Conservation (phyloP, 2,113 vertebrate genomes). For the Podiceps cristatus region DNA sequence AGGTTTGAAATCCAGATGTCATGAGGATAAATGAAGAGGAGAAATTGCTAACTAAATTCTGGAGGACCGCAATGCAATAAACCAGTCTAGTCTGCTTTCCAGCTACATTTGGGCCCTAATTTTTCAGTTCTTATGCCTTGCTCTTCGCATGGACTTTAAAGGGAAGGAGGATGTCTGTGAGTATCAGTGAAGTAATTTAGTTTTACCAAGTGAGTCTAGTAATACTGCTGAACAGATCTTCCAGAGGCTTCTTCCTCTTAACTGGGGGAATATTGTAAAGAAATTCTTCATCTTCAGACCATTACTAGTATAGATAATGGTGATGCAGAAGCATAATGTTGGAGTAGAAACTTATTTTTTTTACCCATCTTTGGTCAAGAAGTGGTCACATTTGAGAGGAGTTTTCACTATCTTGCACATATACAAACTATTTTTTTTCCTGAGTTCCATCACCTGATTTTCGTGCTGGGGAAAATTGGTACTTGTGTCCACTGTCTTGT, state of each 20-base stretch:
- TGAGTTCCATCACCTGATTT: background rate
- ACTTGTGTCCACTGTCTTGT: background rate
- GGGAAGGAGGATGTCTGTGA: background rate
- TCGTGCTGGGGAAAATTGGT: background rate
- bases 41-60: conserved; percentile 48
- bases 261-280: background rate
- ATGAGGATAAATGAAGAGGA: conserved; percentile 33
- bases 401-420: background rate
- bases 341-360: background rate
- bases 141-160: background rate
- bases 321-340: background rate
- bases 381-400: background rate
- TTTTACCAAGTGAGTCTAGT: background rate
- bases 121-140: background rate
- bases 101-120: background rate
- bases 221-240: background rate
- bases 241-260: background rate
- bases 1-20: background rate
- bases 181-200: background rate
- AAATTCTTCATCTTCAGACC: background rate
- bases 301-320: background rate
- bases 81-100: conserved; percentile 13
- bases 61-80: conserved; percentile 23
- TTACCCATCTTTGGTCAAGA: background rate
- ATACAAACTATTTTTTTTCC: background rate